A percentile compares a stretch with the other conserved stretches of the same genome.
phyloP scores from a whole-genome alignment of 2,113 vertebrate species.

The Scopus umbretta region DNA sequence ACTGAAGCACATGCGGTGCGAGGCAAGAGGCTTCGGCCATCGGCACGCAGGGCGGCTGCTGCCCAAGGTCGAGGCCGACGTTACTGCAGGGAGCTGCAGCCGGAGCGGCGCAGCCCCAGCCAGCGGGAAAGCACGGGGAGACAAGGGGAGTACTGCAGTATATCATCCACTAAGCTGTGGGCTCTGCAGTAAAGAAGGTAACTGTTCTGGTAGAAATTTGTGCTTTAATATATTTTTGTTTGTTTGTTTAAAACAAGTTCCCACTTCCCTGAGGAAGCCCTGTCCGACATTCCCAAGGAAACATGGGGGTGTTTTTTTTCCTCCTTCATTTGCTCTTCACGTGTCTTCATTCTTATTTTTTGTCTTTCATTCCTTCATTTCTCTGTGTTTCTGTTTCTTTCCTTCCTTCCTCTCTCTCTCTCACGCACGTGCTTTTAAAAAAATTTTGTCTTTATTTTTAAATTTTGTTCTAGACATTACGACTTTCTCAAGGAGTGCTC shows the following conservation, averaged over 20 bases:
- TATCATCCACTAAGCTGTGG: slow-evolving; percentile 24
- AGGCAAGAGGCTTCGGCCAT: neutral
- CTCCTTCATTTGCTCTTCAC: slow-evolving; percentile 32
- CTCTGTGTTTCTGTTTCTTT: slow-evolving; percentile 30
- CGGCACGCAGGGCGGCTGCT: neutral
- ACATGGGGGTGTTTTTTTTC: neutral
- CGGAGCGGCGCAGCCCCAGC: neutral
- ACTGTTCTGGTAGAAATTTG: slow-evolving; percentile 81
- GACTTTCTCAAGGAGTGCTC: slow-evolving; percentile 65
- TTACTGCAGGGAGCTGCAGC: neutral
- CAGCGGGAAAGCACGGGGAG: neutral
- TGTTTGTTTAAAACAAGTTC: slow-evolving; percentile 62
- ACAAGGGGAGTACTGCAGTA: neutral
- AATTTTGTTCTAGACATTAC: slow-evolving; percentile 45
- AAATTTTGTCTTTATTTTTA: neutral
- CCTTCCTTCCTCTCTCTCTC: neutral
- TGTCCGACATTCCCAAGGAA: slow-evolving; percentile 49
- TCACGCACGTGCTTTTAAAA: neutral
- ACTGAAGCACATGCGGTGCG: slow-evolving; percentile 46
- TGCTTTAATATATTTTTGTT: slow-evolving; percentile 78
- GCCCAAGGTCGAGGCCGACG: neutral
- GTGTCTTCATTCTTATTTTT: slow-evolving; percentile 9
- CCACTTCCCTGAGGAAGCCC: slow-evolving; percentile 61
- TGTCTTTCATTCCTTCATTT: slow-evolving; percentile 33
- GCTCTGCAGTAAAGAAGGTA: slow-evolving; percentile 75